Conservation (phyloP, 2,888 invertebrate genomes). For the Synergus umbraculus region DNA sequence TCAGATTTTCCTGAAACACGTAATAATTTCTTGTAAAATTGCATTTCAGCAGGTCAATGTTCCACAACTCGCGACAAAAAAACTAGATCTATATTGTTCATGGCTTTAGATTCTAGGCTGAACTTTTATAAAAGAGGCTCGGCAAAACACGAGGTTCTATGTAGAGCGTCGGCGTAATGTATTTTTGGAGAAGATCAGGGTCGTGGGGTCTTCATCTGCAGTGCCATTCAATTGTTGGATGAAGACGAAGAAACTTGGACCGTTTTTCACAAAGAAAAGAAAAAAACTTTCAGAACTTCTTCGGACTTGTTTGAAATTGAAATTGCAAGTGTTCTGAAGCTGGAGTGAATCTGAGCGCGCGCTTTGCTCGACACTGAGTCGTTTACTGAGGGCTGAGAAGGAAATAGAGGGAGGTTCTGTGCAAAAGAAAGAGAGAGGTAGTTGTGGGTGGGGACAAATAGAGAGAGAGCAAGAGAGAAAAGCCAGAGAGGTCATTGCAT, state of each 20-base stretch:
- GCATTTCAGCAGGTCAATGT: background rate
- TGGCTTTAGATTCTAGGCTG: background rate
- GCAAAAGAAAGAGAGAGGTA: slow-evolving; percentile 26
- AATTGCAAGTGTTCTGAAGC: background rate
- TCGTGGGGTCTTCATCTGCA: slow-evolving; percentile 19
- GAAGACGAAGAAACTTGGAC: background rate
- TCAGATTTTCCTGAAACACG: background rate
- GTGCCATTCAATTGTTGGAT: background rate
- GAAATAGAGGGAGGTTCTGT: slow-evolving; percentile 26
- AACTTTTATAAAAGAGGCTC: background rate
- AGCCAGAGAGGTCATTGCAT: slow-evolving; percentile 22
- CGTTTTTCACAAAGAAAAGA: background rate
- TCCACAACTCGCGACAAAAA: background rate
- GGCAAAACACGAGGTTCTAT: slow-evolving; percentile 7
- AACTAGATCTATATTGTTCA: slow-evolving; percentile 4
- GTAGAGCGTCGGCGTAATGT: slow-evolving; percentile 18
- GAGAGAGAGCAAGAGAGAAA: slow-evolving; percentile 2
- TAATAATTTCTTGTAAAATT: background rate
- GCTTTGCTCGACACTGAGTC: slow-evolving; percentile 14
- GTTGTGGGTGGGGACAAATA: slow-evolving; percentile 19
- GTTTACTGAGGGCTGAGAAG: slow-evolving; percentile 6
- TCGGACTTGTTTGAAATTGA: slow-evolving; percentile 27
- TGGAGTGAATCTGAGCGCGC: background rate
- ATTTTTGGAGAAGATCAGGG: slow-evolving; percentile 37
- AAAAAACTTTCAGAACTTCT: background rate